Percentiles rank a stretch among this genome's conserved stretches.
Conservation (phyloP, 2,888 invertebrate species). For the Chromoteleia sp. region DNA sequence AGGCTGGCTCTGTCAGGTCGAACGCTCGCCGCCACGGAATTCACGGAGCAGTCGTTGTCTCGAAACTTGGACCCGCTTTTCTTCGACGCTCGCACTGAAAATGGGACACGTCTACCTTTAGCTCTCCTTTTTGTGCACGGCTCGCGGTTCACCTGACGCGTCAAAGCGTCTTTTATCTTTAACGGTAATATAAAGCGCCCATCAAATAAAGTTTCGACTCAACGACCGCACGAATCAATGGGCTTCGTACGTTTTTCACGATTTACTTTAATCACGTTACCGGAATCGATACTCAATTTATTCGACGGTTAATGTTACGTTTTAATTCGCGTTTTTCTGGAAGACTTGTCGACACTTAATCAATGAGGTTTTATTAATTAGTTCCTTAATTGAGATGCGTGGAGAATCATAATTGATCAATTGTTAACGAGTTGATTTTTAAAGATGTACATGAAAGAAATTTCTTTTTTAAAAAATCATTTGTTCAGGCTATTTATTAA, state of each 20-base stretch:
- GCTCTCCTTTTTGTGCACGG: conserved; percentile 27
- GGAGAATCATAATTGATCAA: background rate
- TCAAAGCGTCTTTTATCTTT: conserved; percentile 54
- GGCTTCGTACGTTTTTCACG: conserved; percentile 33
- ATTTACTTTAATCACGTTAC: conserved; percentile 49
- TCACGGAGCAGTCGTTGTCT: conserved; percentile 48
- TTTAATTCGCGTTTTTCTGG: conserved; percentile 15
- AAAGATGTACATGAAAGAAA: background rate
- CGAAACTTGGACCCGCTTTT: conserved; percentile 70
- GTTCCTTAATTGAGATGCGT: background rate
- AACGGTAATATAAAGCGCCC: conserved; percentile 43
- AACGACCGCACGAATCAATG: conserved; percentile 50
- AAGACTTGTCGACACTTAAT: background rate
- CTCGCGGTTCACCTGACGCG: conserved; percentile 51
- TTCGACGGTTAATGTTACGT: conserved; percentile 16
- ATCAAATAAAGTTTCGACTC: conserved; percentile 48
- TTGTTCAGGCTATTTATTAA: too few species aligned
- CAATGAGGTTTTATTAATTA: conserved; percentile 22
- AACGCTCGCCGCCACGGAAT: conserved; percentile 44
- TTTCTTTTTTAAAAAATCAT: too few species aligned
- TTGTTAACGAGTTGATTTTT: background rate
- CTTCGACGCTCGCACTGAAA: conserved; percentile 65
- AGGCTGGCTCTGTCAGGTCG: conserved; percentile 56
- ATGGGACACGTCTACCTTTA: conserved; percentile 42
- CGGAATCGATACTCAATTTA: conserved; percentile 42